These are phyloP conservation scores for Criorhina ranunculi DNA, from an alignment of 2,888 invertebrate species.

Conservation along the genomic window DNA sequence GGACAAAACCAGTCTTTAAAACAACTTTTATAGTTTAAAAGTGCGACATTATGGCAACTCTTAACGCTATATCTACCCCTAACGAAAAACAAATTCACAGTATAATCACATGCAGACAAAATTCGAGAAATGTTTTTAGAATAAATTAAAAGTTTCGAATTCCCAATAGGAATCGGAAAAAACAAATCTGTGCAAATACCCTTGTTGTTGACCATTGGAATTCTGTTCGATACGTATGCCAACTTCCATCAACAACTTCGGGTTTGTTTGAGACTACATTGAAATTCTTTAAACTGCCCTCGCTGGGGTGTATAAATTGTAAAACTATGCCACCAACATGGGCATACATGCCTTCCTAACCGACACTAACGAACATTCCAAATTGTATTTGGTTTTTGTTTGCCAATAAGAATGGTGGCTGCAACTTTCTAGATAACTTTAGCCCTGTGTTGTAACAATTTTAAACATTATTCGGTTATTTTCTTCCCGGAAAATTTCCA, in stretches of 20 bases:
- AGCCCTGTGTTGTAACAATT: constrained; percentile 44
- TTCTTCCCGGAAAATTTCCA: too few species aligned
- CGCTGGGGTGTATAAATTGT: constrained; percentile 7
- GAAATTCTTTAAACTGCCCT: constrained; percentile 5
- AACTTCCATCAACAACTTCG: constrained; percentile 51
- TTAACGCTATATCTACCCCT: too few species aligned
- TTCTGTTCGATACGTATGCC: constrained; percentile 21
- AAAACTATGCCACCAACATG: constrained; percentile 2
- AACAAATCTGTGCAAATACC: constrained; percentile 5
- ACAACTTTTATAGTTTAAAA: too few species aligned
- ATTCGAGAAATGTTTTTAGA: background rate
- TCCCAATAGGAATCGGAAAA: background rate
- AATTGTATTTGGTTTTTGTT: constrained; percentile 40
- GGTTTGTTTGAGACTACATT: constrained; percentile 39
- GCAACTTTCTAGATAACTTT: constrained; percentile 58
- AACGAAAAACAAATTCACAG: background rate
- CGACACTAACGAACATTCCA: constrained; percentile 22
- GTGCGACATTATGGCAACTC: too few species aligned
- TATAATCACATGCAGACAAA: background rate
- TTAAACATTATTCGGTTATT: constrained; percentile 12
- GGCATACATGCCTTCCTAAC: background rate
- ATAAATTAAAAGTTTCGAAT: background rate
- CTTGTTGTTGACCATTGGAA: constrained; percentile 33
- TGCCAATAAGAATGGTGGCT: constrained; percentile 41
- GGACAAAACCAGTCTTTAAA: too few species aligned